Conservation (phyloP, 2,113 vertebrate species). For the Polypterus bichir region DNA sequence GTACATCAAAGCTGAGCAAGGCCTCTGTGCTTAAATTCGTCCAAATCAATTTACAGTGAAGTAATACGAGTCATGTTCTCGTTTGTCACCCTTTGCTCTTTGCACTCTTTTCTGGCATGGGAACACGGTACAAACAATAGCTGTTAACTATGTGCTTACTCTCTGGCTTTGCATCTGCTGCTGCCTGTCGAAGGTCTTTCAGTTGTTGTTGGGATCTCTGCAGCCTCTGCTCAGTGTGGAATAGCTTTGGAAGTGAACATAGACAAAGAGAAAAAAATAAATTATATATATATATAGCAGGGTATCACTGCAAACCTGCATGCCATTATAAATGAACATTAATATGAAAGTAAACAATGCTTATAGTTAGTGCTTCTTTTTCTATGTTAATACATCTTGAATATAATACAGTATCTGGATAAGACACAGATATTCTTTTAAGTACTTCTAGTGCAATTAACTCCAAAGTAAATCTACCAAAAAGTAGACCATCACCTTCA, state of each 20-base stretch:
- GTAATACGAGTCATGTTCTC: conserved; percentile 5
- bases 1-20: conserved; percentile 28
- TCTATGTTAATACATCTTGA: no score
- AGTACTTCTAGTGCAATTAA: no score
- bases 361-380: no score
- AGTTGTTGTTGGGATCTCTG: conserved; percentile 78
- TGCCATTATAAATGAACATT: no score
- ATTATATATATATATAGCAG: no score
- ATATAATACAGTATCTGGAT: no score
- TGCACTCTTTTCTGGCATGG: conserved; percentile 19
- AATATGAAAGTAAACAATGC: no score
- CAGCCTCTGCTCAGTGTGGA: conserved; percentile 76
- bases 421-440: no score
- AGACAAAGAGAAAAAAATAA: conserved; percentile 1
- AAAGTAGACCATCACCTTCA: no score
- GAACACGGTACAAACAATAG: conserved; percentile 11
- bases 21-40: conserved; percentile 26
- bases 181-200: conserved; percentile 77
- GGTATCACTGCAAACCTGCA: no score
- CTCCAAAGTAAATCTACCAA: no score
- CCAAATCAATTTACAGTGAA: conserved; percentile 23
- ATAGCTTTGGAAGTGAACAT: conserved; percentile 54
- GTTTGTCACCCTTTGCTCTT: conserved; percentile 12
- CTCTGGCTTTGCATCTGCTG: conserved; percentile 82
- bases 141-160: conserved; percentile 56